Percentiles rank a stretch among this genome's conserved stretches.
Evolutionary conservation across 2,888 invertebrate species (phyloP).

Genomic region (Arge pagana): DNA sequence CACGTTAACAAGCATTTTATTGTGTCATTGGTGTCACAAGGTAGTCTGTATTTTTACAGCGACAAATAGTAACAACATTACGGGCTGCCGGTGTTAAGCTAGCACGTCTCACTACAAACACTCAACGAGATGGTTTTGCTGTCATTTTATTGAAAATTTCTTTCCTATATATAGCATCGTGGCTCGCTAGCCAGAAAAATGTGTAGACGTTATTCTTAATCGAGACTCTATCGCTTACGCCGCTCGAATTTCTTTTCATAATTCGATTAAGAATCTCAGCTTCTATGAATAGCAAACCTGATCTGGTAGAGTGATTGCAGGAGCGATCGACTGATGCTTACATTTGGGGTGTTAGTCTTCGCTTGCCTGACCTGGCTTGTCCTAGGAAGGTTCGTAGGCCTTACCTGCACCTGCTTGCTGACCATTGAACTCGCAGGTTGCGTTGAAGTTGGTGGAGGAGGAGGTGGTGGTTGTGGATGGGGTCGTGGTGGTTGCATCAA

Average conservation of each 20-base stretch:
- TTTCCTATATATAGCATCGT: neutral
- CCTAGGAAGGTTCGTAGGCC: slow-evolving; percentile 58
- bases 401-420: slow-evolving; percentile 69
- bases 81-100: slow-evolving; percentile 35
- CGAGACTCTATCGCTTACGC: too few species aligned
- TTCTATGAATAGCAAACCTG: too few species aligned
- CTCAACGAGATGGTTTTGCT: slow-evolving; percentile 42
- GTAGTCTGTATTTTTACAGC: slow-evolving; percentile 39
- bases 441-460: slow-evolving; percentile 53
- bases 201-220: too few species aligned
- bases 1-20: too few species aligned
- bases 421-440: slow-evolving; percentile 60
- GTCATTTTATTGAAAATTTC: neutral
- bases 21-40: too few species aligned
- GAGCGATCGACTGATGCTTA: slow-evolving; percentile 51
- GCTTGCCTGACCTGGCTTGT: slow-evolving; percentile 59
- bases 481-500: slow-evolving; percentile 59
- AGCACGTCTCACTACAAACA: slow-evolving; percentile 39
- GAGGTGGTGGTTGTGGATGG: slow-evolving; percentile 59
- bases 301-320: slow-evolving; percentile 46
- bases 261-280: too few species aligned
- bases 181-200: too few species aligned
- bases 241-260: too few species aligned
- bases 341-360: slow-evolving; percentile 59
- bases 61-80: slow-evolving; percentile 53